Evolutionary conservation across 2,888 invertebrate genomes (phyloP), one percentile per base, ranked within the genome.

Genomic region (Strigamia maritima): DNA sequence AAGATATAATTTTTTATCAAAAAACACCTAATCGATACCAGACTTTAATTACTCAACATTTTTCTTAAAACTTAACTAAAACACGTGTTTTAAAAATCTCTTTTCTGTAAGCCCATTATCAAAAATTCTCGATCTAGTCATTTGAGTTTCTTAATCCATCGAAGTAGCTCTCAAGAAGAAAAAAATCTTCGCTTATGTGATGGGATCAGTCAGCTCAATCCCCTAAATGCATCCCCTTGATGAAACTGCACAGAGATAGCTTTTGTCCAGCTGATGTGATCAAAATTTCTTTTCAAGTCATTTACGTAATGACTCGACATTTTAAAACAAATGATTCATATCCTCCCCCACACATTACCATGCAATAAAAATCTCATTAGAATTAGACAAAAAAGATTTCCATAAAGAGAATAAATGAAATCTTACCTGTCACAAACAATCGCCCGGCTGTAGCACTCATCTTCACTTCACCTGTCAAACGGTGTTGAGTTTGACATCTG

Each of bases 371-470:
- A 40, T 40, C 40, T 40, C 40, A 10, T 14, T 12, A 4, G 16
- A 14, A 40, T 40, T 40, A 40, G 10, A 40, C 10, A 16, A 14
- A 49, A 1, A 49, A 1, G 19, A 49, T 49, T 49, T 10, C 3
- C 14, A 19, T 49, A 10, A 49, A 49, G 8, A 19, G 49, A 49
- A 49, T 49, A 16, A 49, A 49, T n/a, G 6, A 31, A 31, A 2
- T 31, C 31, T 3, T n/a, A 96, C 96, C 95, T 88, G 95, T 96
- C 87, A 96, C 95, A 87, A 96, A 95, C 84, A 96, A 89, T 85
- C 95, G 91, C 87, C 95, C 96, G 86, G 95, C 95, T 80, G 95
- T 95, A 79, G 95, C 95, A 84, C 95, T 95, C 83, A 96, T 89
- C 86, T 95, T 90, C 80, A 95, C 95, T 90, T 96, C 95, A 83